Conservation (phyloP, 2,797 vertebrate genomes). For the Danio choprae region DNA sequence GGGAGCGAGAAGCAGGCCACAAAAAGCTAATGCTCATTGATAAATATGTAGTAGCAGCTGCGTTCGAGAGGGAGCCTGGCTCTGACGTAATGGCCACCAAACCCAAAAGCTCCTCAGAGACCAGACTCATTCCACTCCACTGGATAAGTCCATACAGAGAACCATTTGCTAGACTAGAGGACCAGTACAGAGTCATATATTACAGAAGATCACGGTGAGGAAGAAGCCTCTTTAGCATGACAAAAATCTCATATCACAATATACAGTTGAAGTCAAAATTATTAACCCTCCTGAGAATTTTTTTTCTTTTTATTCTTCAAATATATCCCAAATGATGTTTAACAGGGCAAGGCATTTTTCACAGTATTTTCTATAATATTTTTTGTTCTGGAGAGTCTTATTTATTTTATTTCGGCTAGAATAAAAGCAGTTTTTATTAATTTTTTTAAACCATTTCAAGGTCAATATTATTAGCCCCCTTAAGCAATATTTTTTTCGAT, state of each 20-base stretch:
- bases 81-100: slow-evolving; percentile 22
- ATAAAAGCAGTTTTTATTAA: too few relatives aligned
- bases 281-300: too few relatives aligned
- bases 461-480: too few relatives aligned
- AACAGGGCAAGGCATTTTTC: too few relatives aligned
- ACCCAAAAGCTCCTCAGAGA: slow-evolving; percentile 3
- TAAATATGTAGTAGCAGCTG: slow-evolving; percentile 50
- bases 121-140: slow-evolving; percentile 9
- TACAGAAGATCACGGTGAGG: not conserved
- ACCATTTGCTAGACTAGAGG: not conserved
- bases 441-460: too few relatives aligned
- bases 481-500: too few relatives aligned
- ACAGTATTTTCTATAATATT: too few relatives aligned
- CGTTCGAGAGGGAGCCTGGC: slow-evolving; percentile 18
- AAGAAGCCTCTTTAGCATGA: not conserved
- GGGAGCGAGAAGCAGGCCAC: not conserved
- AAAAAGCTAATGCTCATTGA: slow-evolving; percentile 40
- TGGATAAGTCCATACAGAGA: slow-evolving; percentile 29
- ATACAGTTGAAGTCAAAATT: too few relatives aligned
- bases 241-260: not conserved
- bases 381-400: too few relatives aligned
- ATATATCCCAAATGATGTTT: too few relatives aligned
- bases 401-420: too few relatives aligned
- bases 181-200: slow-evolving; percentile 25
- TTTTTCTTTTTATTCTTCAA: too few relatives aligned